Evolutionary conservation across 2,888 invertebrate species (phyloP), one percentile per base, ranked within the genome.

Genomic region (Melieria omissa): DNA sequence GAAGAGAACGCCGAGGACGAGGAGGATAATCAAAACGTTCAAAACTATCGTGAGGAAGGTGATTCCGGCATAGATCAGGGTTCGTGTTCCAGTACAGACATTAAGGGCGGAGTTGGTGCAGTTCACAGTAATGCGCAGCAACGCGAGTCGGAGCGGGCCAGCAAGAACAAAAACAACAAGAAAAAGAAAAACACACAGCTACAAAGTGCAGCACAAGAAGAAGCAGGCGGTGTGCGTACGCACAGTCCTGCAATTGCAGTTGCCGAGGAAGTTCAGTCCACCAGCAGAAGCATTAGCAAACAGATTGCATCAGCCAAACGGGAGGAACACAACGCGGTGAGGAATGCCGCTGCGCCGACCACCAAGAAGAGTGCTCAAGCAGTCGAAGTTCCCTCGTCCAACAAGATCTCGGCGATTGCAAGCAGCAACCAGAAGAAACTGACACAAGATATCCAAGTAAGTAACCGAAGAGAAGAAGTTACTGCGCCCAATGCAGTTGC

Each of bases 61-160:
- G 95, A 95, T 87, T 95, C 95, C 78, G 96, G 96, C 75, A 95
- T 96, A 80, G 96, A 96, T 86, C 95, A 95, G 89, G 95, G 95
- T 62, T 95, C 95, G 73, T 95, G 95, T 86, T 94, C 94, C 62
- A 94, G 94, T 79, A 94, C 93, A 75, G 95, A 95, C 82, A 93
- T 93, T 71, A 95, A 94, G 84, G 90, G 80, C 5, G 91, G 65
- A 3, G 73, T 54, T 5, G 71, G 52, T 7, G 45, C 55, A 9
- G 55, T 5, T 7, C 16, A 29, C 55, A n/a, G 10, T 45, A 67
- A 49, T 73, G 71, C 62, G 52, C 70, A 85, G 78, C 87, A 77
- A 46, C 75, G 76, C 9, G 82, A 81, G 44, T 55, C 55, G 42
- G 80, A 77, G 41, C 76, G 77, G 58, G 63, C 71, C 8, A 74